Conservation (phyloP, 2,888 invertebrate genomes). For the Mesoligia furuncula region DNA sequence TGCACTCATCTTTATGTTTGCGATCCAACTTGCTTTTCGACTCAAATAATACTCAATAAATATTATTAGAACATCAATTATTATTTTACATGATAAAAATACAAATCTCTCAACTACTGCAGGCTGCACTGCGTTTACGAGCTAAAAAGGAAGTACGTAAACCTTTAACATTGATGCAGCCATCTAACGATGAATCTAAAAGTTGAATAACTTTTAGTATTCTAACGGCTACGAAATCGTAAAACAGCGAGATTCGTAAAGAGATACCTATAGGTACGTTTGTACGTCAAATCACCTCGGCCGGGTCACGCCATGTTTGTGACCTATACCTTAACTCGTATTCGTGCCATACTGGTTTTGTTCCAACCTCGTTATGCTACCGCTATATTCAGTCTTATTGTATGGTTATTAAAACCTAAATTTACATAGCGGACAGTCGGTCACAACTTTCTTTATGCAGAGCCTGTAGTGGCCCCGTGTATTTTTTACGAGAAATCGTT, state of each 20-base stretch:
- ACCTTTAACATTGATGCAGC: constrained; percentile 4
- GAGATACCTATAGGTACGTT: constrained; percentile 65
- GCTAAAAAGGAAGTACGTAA: constrained; percentile 3
- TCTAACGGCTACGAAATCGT: constrained; percentile 75
- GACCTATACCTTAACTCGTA: constrained; percentile 83
- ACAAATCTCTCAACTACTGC: background rate
- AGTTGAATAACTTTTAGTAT: constrained; percentile 52
- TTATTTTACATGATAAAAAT: background rate
- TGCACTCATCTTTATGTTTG: constrained; percentile 63
- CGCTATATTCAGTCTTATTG: constrained; percentile 73
- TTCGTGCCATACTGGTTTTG: constrained; percentile 87
- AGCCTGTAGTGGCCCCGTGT: constrained; percentile 70
- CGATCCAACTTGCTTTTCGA: constrained; percentile 25
- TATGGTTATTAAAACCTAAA: constrained; percentile 65
- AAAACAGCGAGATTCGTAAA: constrained; percentile 72
- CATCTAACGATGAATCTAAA: constrained; percentile 20
- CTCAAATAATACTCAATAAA: background rate
- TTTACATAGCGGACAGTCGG: constrained; percentile 65
- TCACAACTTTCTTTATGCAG: constrained; percentile 77
- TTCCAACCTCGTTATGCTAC: constrained; percentile 63
- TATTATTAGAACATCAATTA: background rate
- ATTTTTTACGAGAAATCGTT: constrained; percentile 71
- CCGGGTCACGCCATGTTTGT: constrained; percentile 83
- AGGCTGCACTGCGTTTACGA: constrained; percentile 10
- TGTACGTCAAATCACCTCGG: constrained; percentile 75